phyloP scores from a whole-genome alignment of 2,113 vertebrate genomes.

The Marcusenius ussheri region DNA sequence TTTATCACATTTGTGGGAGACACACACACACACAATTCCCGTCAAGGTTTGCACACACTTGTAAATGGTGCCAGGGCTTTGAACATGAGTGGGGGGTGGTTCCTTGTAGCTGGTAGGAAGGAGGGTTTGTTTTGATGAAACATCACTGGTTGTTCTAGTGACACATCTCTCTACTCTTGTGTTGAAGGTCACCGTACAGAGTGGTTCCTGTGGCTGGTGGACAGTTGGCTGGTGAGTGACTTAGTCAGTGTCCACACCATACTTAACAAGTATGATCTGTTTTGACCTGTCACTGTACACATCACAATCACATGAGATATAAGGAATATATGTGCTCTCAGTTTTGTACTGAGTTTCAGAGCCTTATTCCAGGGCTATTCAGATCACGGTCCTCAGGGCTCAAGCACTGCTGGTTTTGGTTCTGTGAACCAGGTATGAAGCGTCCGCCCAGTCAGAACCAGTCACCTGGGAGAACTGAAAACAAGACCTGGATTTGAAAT shows the following conservation, averaged over 20 bases:
- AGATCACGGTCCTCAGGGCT: background rate
- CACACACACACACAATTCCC: background rate
- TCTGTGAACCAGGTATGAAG: background rate
- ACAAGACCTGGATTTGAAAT: background rate
- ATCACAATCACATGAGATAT: background rate
- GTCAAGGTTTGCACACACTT: background rate
- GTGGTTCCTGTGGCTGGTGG: slow-evolving; percentile 68
- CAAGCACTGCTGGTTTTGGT: background rate
- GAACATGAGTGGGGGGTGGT: background rate
- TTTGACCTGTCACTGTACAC: background rate
- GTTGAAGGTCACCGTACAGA: slow-evolving; percentile 77
- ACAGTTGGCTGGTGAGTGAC: slow-evolving; percentile 69
- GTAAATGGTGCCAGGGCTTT: background rate
- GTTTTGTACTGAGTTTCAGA: background rate
- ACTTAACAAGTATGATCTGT: background rate
- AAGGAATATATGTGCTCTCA: background rate
- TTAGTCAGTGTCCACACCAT: background rate
- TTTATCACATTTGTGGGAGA: background rate
- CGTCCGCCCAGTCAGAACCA: background rate
- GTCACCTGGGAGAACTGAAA: background rate
- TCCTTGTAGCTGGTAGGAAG: background rate
- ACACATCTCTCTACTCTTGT: slow-evolving; percentile 37
- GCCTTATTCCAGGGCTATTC: background rate
- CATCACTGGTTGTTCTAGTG: slow-evolving; percentile 3
- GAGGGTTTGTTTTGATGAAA: background rate